Conservation (phyloP, 2,888 invertebrate species). For the Eupithecia pulchellata region DNA sequence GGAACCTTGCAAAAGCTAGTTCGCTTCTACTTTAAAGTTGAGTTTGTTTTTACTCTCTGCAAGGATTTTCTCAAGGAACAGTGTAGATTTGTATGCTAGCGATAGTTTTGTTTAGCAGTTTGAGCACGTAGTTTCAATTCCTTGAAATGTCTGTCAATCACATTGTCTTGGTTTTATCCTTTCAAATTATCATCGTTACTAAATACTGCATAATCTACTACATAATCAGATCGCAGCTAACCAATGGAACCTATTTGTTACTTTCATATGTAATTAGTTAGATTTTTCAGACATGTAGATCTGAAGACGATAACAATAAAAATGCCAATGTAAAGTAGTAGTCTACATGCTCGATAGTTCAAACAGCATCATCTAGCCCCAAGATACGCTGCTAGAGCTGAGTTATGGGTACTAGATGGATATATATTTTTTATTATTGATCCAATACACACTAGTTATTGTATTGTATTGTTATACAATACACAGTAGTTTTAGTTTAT, state of each 20-base stretch:
- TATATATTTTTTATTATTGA: too few species aligned
- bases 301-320: background rate
- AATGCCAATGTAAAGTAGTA: background rate
- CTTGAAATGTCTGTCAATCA: slow-evolving; percentile 41
- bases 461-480: too few species aligned
- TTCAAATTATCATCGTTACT: slow-evolving; percentile 2
- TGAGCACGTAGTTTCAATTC: slow-evolving; percentile 31
- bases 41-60: background rate
- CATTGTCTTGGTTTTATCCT: slow-evolving; percentile 35
- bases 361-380: too few species aligned
- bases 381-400: too few species aligned
- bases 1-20: background rate
- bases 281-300: background rate
- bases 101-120: slow-evolving; percentile 13
- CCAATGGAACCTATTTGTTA: background rate
- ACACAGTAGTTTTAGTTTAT: too few species aligned
- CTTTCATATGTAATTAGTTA: background rate
- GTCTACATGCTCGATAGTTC: too few species aligned
- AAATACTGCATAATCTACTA: background rate
- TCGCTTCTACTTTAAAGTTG: background rate
- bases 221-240: background rate
- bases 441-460: too few species aligned
- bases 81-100: background rate
- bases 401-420: too few species aligned
- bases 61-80: background rate